Base-by-base conservation (phyloP, 2,113 vertebrate species). In the Rhagologus leucostigma region DNA sequence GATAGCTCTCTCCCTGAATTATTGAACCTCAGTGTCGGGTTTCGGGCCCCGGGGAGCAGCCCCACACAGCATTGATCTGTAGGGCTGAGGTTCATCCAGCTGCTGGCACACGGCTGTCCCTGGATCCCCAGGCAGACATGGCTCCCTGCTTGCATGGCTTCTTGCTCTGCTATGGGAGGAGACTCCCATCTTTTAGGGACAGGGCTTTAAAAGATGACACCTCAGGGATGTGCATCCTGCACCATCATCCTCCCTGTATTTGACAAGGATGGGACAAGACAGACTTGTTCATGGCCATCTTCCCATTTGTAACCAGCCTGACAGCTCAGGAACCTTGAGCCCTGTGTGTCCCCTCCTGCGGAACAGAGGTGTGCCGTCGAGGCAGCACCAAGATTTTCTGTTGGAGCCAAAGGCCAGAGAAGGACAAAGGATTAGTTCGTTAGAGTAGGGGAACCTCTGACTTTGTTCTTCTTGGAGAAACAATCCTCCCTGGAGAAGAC, bases 1-100 rank as follows among this genome's bases (percentile, higher is more conserved):
- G 98, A 98, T 98, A 98, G 98, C 97, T 97, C 98, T 98, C 97
- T 93, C 98, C 97, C 97, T 98, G 98, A 98, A 98, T 98, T 98
- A 98, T 98, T 98, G 98, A 98, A 97, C 87, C 97, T 97, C 46
- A 7, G 97, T 90, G 52, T 99, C 87, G 13, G 93, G 97, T 98
- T 98, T 98, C 98, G 62, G 97, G 97, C 98, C 96, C 97, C 78
- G 87, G 97, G 97, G 98, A 97, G 60, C 77, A 68, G 89, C 90
- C 65, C 92, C 11, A 5, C 75, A 63, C 9, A 18, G 65, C 98
- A 99, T 98, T 98, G 98, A 99, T 99, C 93, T 24, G 47, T 81
- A 95, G 82, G 94, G 98, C 98, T 98, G 97, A 97, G 97, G 98
- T 98, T 98, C 98, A 98, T 79, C 76, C 52, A 88, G 75, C 52